These are phyloP conservation scores for Noturus placidus DNA, from an alignment of 2,113 vertebrate genomes.

Conservation along the genomic window DNA sequence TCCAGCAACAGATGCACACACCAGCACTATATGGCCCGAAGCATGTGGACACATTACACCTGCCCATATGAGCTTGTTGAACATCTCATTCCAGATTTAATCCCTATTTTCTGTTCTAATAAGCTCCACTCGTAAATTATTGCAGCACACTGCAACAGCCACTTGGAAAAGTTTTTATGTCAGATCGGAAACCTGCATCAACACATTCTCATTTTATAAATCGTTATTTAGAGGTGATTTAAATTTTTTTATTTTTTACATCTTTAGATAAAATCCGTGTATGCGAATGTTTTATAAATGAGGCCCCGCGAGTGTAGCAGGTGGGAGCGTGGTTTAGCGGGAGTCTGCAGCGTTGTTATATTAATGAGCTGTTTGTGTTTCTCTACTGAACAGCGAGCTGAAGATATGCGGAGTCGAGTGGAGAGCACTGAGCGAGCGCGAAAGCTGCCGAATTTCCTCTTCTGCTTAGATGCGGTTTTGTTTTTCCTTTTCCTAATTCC, in stretches of 20 bases:
- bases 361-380: slow-evolving; percentile 7
- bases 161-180: neutral
- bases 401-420: neutral
- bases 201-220: neutral
- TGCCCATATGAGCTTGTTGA: neutral
- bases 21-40: neutral
- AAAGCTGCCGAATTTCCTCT: neutral
- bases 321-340: neutral
- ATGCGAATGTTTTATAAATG: neutral
- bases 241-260: neutral
- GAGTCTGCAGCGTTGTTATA: neutral
- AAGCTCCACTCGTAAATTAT: neutral
- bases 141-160: neutral
- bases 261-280: neutral
- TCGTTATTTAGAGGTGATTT: neutral
- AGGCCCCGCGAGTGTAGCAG: neutral
- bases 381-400: neutral
- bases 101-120: neutral
- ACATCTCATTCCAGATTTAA: neutral
- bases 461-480: neutral
- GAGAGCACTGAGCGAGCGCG: neutral
- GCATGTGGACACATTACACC: neutral
- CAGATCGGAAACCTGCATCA: neutral
- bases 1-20: neutral
- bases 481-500: neutral